These are phyloP conservation scores for Eulemur mongoz DNA, from an alignment of 2,797 vertebrate genomes.

Conservation along the genomic window DNA sequence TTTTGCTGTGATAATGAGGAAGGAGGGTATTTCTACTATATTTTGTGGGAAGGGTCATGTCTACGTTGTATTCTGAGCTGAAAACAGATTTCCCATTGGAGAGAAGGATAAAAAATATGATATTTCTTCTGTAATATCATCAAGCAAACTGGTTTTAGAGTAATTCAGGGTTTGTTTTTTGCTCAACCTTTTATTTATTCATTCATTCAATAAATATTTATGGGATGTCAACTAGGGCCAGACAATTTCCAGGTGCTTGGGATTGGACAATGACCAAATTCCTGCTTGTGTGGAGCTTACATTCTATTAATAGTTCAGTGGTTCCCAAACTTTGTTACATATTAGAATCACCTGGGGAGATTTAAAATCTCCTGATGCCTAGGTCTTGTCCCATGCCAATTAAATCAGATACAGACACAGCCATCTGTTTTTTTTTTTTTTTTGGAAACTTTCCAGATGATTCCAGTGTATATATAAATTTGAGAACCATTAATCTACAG, in stretches of 20 bases:
- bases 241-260: neutral
- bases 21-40: neutral
- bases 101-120: neutral
- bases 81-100: neutral
- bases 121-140: neutral
- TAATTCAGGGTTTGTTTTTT: neutral
- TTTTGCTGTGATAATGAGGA: neutral
- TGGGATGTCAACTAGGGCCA: neutral
- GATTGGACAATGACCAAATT: neutral
- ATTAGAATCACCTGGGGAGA: neutral
- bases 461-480: neutral
- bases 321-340: neutral
- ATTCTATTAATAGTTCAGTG: neutral
- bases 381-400: neutral
- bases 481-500: neutral
- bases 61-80: neutral
- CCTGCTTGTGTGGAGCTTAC: neutral
- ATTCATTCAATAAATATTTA: slow-evolving; percentile 47
- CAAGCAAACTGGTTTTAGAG: neutral
- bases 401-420: neutral
- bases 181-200: neutral
- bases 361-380: neutral
- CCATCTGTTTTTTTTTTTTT: neutral
- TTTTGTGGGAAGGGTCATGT: neutral
- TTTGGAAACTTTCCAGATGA: neutral